Conservation (phyloP, 2,113 vertebrate genomes). For the Hippotragus niger region DNA sequence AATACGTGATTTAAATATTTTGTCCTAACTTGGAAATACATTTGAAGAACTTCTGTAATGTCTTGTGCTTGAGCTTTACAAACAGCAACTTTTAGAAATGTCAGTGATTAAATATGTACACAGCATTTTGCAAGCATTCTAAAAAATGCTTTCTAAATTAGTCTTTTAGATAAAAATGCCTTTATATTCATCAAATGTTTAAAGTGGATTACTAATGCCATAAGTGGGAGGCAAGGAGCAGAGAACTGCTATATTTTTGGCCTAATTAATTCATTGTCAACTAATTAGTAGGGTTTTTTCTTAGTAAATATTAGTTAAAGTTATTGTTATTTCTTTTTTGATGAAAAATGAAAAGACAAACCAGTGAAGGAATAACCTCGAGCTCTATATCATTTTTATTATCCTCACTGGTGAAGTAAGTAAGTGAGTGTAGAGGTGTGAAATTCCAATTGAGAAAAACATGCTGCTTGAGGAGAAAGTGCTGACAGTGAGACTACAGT, state of each 20-base stretch:
- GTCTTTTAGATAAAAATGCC: not conserved
- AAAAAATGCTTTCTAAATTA: not conserved
- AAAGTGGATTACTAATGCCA: slow-evolving; percentile 36
- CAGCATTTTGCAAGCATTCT: not conserved
- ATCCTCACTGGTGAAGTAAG: slow-evolving; percentile 70
- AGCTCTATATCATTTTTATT: slow-evolving; percentile 70
- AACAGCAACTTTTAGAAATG: not conserved
- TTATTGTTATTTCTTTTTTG: slow-evolving; percentile 39
- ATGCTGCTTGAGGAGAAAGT: slow-evolving; percentile 74
- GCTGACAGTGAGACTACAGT: slow-evolving; percentile 76
- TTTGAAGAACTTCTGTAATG: not conserved
- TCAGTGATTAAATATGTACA: not conserved
- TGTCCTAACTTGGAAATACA: not conserved
- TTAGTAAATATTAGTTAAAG: not conserved
- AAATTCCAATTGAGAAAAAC: slow-evolving; percentile 78
- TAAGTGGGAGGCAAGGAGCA: not conserved
- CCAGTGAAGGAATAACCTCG: slow-evolving; percentile 39
- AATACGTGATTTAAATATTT: not conserved
- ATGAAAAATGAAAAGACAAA: slow-evolving; percentile 55
- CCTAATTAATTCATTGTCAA: slow-evolving; percentile 8
- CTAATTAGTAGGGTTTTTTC: slow-evolving; percentile 26
- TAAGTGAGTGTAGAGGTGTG: slow-evolving; percentile 73
- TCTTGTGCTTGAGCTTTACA: not conserved
- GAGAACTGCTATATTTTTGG: not conserved
- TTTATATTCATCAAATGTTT: not conserved